Base-by-base conservation (phyloP, 2,113 vertebrate genomes). In the Oreotragus oreotragus region DNA sequence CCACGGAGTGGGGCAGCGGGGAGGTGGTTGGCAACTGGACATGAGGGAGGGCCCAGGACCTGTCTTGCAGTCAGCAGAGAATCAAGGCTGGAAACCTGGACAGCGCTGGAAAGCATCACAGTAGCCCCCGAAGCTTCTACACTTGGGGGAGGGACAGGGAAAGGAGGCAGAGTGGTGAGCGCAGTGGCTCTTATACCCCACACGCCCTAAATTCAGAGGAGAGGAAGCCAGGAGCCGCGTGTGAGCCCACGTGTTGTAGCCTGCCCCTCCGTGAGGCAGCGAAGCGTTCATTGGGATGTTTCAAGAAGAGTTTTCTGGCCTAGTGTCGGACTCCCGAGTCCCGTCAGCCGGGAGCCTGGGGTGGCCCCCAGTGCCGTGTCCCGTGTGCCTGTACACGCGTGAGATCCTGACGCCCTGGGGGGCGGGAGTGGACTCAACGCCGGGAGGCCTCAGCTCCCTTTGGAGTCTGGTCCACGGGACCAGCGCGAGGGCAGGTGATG, bases 341-440 rank as follows among this genome's bases (percentile, higher is more conserved):
- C 7, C n/a, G 12, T 25, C 57, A 43, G 62, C 45, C 1, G 3
- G 47, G 79, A 45, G 11, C 9, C 36, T 12, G 16, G 49, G 43
- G 33, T 14, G 45, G 55, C 12, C 53, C 55, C 23, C 16, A 2
- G 19, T 21, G 21, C n/a, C 6, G 1, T 23, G 47, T 80, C 30
- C 30, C 33, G 0, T 19, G 53, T 51, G 13, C 28, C 1, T 16
- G 3, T 1, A 3, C 1, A 6, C 6, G 1, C 0, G 12, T 9
- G 25, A 15, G 21, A 39, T 16, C 73, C 57, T 43, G 33, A 11
- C 0, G 4, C 15, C 3, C 64, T 28, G 23, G 27, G 51, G 11
- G 28, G 7, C 30, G 7, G n/a, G 45, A 23, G 2, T 6, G 17
- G 87, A 13, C 2, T 4, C 8, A 16, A 1, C 0, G 2, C 17